Evolutionary conservation across 2,888 invertebrate genomes (phyloP).

Genomic region (Empis stercorea): DNA sequence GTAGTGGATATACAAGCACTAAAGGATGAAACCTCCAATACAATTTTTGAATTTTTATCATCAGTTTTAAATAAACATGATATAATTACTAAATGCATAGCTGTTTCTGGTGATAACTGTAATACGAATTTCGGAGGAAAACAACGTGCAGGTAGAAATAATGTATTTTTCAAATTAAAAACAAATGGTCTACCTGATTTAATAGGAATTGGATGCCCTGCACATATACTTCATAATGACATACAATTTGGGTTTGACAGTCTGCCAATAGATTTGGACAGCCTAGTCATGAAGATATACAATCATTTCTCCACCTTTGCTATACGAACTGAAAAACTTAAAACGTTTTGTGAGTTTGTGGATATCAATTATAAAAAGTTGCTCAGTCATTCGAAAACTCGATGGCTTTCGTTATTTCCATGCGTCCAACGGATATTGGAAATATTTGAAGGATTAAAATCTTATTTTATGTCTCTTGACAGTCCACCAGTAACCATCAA

Average conservation of each 20-base stretch:
- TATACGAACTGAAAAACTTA: not conserved
- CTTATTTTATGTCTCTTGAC: not conserved
- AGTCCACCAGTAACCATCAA: not conserved
- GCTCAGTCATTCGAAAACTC: not conserved
- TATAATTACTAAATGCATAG: slow-evolving; percentile 8
- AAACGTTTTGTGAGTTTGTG: not conserved
- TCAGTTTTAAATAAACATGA: slow-evolving; percentile 2
- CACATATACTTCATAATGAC: not conserved
- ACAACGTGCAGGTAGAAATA: not conserved
- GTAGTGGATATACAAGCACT: slow-evolving; percentile 8
- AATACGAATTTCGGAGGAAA: not conserved
- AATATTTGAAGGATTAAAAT: not conserved
- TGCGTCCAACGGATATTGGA: not conserved
- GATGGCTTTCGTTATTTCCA: not conserved
- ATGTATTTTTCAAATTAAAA: not conserved
- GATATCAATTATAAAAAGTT: not conserved
- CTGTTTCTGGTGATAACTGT: slow-evolving; percentile 7
- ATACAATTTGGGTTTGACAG: not conserved
- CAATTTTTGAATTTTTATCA: slow-evolving; percentile 4
- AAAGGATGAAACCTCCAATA: slow-evolving; percentile 5
- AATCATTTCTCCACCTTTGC: not conserved
- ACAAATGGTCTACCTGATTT: not conserved
- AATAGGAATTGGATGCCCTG: not conserved
- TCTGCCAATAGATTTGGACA: not conserved
- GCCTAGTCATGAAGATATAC: not conserved